A percentile compares a stretch with the other conserved stretches of the same genome.
phyloP scores from a whole-genome alignment of 2,113 vertebrate species.

The Semicossyphus pulcher region DNA sequence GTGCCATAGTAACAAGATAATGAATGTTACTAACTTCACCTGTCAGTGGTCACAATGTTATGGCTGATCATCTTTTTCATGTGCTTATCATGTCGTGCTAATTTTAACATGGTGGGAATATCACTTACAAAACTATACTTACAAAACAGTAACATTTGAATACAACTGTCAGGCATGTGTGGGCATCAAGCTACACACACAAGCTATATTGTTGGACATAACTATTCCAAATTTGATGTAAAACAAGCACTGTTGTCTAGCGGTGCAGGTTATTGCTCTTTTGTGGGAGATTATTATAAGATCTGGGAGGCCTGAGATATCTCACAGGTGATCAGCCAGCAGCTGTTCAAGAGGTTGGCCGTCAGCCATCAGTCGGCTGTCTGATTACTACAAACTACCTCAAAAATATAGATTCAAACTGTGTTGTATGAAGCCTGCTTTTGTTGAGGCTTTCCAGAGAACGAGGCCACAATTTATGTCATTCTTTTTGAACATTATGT shows the following conservation, averaged over 20 bases:
- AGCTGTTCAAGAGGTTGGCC: constrained; percentile 38
- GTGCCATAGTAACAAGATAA: too few species aligned
- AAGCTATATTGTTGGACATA: too few species aligned
- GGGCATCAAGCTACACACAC: too few species aligned
- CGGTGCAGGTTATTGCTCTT: constrained; percentile 25
- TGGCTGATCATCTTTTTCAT: too few species aligned
- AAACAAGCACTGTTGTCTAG: not conserved
- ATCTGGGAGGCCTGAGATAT: constrained; percentile 23
- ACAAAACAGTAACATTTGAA: too few species aligned
- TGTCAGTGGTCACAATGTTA: too few species aligned
- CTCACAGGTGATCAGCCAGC: constrained; percentile 38
- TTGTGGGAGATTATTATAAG: constrained; percentile 45
- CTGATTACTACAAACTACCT: constrained; percentile 7
- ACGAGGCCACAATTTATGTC: not conserved
- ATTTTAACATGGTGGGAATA: too few species aligned
- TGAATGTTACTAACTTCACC: too few species aligned
- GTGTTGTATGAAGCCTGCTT: not conserved
- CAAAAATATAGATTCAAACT: constrained; percentile 1
- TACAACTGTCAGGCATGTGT: too few species aligned
- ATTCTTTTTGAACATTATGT: not conserved
- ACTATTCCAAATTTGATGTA: too few species aligned
- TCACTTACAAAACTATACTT: too few species aligned
- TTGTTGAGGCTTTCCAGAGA: not conserved
- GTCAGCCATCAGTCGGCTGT: constrained; percentile 30
- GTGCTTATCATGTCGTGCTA: too few species aligned